Conservation (phyloP, 2,797 vertebrate genomes). For the Thalassophryne amazonica region DNA sequence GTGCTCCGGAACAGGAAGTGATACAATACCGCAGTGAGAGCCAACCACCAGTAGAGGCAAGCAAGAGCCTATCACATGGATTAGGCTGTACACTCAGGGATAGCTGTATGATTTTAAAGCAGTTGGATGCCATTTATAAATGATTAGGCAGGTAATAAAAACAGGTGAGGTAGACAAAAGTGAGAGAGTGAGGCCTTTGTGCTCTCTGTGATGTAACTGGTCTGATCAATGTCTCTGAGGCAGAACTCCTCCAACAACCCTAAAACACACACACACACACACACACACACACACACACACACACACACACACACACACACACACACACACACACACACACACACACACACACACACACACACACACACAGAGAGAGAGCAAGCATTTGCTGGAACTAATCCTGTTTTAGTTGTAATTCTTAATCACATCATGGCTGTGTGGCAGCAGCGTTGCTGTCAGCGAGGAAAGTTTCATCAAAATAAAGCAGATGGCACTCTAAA, state of each 20-base stretch:
- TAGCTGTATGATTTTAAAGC: conserved; percentile 14
- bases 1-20: no score
- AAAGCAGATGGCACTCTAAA: no score
- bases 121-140: conserved; percentile 40
- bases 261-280: conserved; percentile 17
- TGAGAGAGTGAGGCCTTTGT: neutral
- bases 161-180: neutral
- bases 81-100: conserved; percentile 23
- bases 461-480: no score
- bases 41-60: no score
- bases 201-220: neutral
- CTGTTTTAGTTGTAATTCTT: no score
- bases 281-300: neutral
- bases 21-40: no score
- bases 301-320: neutral
- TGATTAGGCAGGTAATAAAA: conserved; percentile 34
- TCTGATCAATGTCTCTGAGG: conserved; percentile 12
- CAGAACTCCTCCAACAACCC: neutral
- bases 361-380: no score
- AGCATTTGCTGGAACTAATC: no score
- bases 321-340: neutral
- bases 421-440: no score
- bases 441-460: no score
- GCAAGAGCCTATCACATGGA: no score
- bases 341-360: neutral